Percentiles rank a stretch among this genome's conserved stretches.
phyloP scores from a whole-genome alignment of 92 coral and sea anemone species.

The Phenganax marumi region DNA sequence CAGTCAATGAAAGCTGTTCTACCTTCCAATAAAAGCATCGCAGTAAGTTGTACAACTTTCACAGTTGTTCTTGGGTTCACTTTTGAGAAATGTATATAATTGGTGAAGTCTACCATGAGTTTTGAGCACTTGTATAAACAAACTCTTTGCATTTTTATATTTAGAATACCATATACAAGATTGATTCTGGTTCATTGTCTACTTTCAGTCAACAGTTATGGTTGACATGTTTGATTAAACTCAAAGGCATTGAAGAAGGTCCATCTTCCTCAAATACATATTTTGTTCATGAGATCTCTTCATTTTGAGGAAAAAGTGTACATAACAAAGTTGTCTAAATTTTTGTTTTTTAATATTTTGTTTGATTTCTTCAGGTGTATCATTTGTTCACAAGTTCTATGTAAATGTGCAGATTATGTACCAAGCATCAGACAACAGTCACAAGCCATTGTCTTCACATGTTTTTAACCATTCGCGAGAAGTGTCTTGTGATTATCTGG shows the following conservation, averaged over 20 bases:
- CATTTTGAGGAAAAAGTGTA: background rate
- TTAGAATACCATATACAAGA: constrained; percentile 72
- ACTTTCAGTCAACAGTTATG: constrained; percentile 94
- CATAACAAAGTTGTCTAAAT: background rate
- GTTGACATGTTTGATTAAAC: constrained; percentile 74
- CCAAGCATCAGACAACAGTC: constrained; percentile 82
- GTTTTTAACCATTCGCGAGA: constrained; percentile 74
- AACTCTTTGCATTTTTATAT: background rate
- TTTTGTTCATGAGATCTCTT: background rate
- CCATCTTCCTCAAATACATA: background rate
- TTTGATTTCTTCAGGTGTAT: constrained; percentile 47
- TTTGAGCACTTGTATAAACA: background rate
- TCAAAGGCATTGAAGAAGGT: constrained; percentile 87
- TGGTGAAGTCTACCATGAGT: background rate
- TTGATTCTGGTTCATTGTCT: constrained; percentile 86
- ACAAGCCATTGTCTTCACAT: constrained; percentile 59
- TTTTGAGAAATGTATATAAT: background rate
- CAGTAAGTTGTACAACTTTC: constrained; percentile 9
- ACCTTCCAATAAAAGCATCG: background rate
- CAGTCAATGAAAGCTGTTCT: constrained; percentile 26
- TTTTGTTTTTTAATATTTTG: background rate
- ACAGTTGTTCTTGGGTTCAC: background rate
- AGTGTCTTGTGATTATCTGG: constrained; percentile 58
- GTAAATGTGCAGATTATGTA: constrained; percentile 76
- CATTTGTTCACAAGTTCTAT: constrained; percentile 67